Evolutionary conservation across 2,888 invertebrate species (phyloP), one percentile per base, ranked within the genome.

Genomic region (Napeogenes sylphis): DNA sequence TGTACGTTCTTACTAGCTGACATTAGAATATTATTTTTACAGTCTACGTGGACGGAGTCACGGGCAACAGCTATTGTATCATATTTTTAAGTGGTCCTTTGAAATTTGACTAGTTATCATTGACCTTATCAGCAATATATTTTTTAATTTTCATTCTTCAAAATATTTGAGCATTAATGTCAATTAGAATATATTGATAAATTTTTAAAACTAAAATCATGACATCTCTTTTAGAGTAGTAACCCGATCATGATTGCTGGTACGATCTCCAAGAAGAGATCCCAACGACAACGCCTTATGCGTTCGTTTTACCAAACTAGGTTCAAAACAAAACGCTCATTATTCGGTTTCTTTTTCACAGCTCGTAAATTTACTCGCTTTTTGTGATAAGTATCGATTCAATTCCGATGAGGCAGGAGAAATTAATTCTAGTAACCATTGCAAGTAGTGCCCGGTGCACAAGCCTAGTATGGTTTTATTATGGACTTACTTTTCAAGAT

Each of bases 331-430:
- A 59, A 56, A 56, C 21, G 51, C 30, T n/a, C 60, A 57, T 46
- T 64, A 60, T 64, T 60, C 60, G 63, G 60, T 57, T 61, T 61
- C 32, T 51, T 65, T 65, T 65, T 67, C 67, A 56, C 67, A 67
- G 67, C 61, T 67, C 62, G 63, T 70, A 67, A 68, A 72, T 73
- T 70, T 66, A 58, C 66, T 71, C 70, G 65, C 71, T 75, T 73
- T 68, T 68, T 53, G 62, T 67, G 62, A 65, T 73, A 71, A 81
- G 75, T 75, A 75, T 74, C 84, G 77, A 84, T 85, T 85, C 84
- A 85, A 85, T 85, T 83, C 83, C 80, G 82, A 84, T 83, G 79
- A 79, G 76, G 75, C 73, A 74, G 71, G 71, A 61, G 70, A 71
- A 76, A 80, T 79, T 77, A 79, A 79, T 80, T 75, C 79, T 71